These are phyloP conservation scores for Hofmannophila pseudospretella DNA, from an alignment of 2,888 invertebrate species.

Conservation along the genomic window DNA sequence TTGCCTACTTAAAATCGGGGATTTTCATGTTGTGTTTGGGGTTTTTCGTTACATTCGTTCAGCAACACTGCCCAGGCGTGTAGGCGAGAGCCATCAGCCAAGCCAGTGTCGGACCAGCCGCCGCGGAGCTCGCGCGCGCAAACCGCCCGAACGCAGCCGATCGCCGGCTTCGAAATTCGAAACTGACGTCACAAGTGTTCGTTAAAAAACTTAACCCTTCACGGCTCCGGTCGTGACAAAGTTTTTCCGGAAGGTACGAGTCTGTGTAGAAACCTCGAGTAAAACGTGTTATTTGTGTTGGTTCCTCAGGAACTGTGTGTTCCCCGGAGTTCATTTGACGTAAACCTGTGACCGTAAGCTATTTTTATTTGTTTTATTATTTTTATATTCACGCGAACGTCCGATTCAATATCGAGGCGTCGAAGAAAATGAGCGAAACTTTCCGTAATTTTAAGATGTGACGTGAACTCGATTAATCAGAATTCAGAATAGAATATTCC, in stretches of 20 bases:
- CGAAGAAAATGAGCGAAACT: no score
- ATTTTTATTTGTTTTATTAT: neutral
- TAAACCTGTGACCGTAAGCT: neutral
- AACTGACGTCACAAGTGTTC: neutral
- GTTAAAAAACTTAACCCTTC: neutral
- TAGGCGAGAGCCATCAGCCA: slow-evolving; percentile 1
- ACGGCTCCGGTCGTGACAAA: no score
- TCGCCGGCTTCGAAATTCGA: neutral
- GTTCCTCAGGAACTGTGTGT: slow-evolving; percentile 1
- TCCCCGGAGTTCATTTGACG: neutral
- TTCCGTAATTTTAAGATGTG: no score
- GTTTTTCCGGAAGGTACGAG: no score
- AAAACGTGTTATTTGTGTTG: no score
- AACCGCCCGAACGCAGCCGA: slow-evolving; percentile 13
- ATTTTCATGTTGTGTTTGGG: no score
- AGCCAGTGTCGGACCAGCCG: slow-evolving; percentile 40
- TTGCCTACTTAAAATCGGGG: no score
- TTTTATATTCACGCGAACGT: neutral
- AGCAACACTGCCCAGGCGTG: neutral
- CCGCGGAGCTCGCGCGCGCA: slow-evolving; percentile 21
- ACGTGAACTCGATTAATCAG: no score
- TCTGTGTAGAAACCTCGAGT: no score
- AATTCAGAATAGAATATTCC: no score
- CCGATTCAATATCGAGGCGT: neutral
- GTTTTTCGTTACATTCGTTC: no score